These are phyloP conservation scores for Lucinisca nassula DNA, from an alignment of 2,888 invertebrate species.

Conservation along the genomic window DNA sequence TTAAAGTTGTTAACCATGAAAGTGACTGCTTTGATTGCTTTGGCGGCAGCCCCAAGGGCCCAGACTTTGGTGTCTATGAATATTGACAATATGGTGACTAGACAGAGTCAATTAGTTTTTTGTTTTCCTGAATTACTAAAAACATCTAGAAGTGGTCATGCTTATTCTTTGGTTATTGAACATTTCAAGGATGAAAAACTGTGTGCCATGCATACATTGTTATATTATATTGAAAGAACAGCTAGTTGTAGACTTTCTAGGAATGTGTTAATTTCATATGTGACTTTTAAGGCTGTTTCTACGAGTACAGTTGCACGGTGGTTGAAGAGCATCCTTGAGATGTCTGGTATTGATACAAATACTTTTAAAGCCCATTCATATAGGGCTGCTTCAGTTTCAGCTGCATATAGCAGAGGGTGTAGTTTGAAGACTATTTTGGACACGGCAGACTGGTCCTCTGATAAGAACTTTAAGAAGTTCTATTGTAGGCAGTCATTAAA, in stretches of 20 bases:
- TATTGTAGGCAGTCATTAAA: neutral
- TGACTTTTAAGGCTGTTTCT: constrained; percentile 19
- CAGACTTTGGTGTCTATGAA: constrained; percentile 22
- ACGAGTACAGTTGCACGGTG: constrained; percentile 37
- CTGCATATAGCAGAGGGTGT: constrained; percentile 17
- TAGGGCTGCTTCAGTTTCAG: constrained; percentile 33
- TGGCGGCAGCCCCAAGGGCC: constrained; percentile 26
- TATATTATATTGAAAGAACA: constrained; percentile 2
- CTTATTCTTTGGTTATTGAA: neutral
- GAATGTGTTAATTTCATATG: constrained; percentile 16
- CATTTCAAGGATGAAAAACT: neutral
- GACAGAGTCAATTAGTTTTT: neutral
- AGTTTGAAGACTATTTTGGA: constrained; percentile 10
- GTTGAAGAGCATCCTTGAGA: constrained; percentile 2
- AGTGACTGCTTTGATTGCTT: constrained; percentile 18
- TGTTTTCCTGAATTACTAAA: neutral
- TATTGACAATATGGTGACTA: neutral
- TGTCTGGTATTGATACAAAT: constrained; percentile 1
- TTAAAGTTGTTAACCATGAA: constrained; percentile 37
- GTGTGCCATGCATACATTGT: constrained; percentile 18
- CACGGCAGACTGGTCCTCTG: constrained; percentile 42
- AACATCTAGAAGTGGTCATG: neutral
- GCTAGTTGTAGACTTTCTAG: constrained; percentile 6
- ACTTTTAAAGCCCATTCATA: constrained; percentile 32
- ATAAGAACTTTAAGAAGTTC: constrained; percentile 31